Evolutionary conservation across 64 coral and sea anemone species (phyloP), one percentile per base, ranked within the genome.

Genomic region (Exaiptasia diaphana): DNA sequence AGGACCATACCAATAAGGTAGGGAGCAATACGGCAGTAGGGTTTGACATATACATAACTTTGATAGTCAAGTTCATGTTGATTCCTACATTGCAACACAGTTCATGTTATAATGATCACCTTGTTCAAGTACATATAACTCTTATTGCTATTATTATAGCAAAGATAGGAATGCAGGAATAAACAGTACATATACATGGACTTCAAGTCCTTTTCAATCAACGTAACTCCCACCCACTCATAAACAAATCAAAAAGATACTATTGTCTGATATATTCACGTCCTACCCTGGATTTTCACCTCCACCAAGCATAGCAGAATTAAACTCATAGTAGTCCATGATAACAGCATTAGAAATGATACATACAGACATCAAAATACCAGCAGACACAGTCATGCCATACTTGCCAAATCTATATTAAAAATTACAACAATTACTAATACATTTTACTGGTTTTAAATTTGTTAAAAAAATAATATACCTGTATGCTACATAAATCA

Each of bases 1-100:
- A 93, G 77, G 18, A 64, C 72, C 55, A 93, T 82, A 26, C 91
- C 91, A 38, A 93, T 78, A 44, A 93, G 85, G 26, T 93, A 93
- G 17, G 86, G 85, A 5, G 77, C 59, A 26, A 93, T 93, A 14
- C 91, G 79, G 53, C 91, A 93, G 41, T 93, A 93, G 0, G 91
- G 91, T 74, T 93, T 93, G 23, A 89, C 65, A 54, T 93, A 93
- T 17, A 93, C 91, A 18, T 73, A 71, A 22, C 0, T 21, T 18
- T 3, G 7, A 22, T 69, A 76, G 73, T 76, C 32, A 10, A 29
- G 44, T 2, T 8, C 10, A 54, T 54, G n/a, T 29, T 12, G 25
- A 33, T n/a, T 28, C 0, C 12, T 18, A 76, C 10, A 52, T 52
- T 10, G n/a, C 49, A 52, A 52, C 10, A 52, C 10, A 52, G n/a